Percentiles rank a stretch among this genome's conserved stretches.
Conservation (phyloP, 2,888 invertebrate genomes). For the Alentia gelatinosa region DNA sequence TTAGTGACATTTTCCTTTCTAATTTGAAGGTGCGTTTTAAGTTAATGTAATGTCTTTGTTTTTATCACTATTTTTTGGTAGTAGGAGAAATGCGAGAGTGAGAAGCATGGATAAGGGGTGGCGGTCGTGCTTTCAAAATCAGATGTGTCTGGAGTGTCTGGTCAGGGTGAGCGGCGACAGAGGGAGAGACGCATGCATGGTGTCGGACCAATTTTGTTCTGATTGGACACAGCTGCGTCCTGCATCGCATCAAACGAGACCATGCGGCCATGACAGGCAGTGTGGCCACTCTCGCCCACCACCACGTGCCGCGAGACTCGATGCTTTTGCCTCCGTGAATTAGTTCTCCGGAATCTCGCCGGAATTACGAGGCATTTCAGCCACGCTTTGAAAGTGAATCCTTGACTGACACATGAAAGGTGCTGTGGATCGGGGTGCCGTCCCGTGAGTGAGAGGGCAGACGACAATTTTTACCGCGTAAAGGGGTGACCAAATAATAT, state of each 20-base stretch:
- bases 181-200: neutral
- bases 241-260: neutral
- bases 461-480: neutral
- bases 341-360: neutral
- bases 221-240: neutral
- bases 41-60: no score
- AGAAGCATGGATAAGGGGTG: neutral
- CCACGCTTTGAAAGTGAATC: neutral
- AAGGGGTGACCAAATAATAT: no score
- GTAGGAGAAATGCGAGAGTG: neutral
- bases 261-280: neutral
- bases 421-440: neutral
- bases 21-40: neutral
- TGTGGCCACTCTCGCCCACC: neutral
- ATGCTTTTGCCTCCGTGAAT: neutral
- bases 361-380: neutral
- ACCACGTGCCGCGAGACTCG: neutral
- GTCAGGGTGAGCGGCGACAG: neutral
- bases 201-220: neutral
- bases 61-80: neutral
- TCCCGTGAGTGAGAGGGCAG: neutral
- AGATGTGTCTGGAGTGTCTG: neutral
- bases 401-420: neutral
- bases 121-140: neutral
- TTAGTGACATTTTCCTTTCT: neutral